Evolutionary conservation across 2,888 invertebrate genomes (phyloP).

Genomic region (Plagodis dolabraria): DNA sequence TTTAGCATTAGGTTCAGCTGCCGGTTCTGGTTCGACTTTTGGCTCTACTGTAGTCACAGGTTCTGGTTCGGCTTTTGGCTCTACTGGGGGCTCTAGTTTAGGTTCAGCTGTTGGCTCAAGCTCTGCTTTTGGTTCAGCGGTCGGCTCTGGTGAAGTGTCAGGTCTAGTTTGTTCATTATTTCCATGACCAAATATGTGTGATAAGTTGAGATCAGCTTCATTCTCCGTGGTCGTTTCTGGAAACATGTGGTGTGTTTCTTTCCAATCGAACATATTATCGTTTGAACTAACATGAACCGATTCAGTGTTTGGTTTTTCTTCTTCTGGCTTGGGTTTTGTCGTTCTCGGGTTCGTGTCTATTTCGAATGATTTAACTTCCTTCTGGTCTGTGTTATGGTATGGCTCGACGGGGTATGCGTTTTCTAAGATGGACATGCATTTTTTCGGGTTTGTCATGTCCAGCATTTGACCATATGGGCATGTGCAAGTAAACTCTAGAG

Average conservation of each 20-base stretch:
- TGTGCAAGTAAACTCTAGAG: conserved; percentile 87
- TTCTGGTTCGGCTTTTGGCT: conserved; percentile 40
- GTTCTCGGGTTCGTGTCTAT: conserved; percentile 52
- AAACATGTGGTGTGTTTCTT: conserved; percentile 53
- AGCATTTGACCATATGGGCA: conserved; percentile 84
- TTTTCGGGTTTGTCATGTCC: conserved; percentile 69
- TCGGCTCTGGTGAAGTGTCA: conserved; percentile 24
- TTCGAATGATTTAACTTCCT: conserved; percentile 48
- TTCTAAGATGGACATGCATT: conserved; percentile 67
- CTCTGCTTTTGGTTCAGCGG: conserved; percentile 40
- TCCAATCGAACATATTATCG: conserved; percentile 62
- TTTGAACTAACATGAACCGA: conserved; percentile 40
- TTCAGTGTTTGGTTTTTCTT: conserved; percentile 54
- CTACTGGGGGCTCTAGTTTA: conserved; percentile 38
- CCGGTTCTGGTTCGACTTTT: conserved; percentile 31
- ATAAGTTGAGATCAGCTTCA: conserved; percentile 59
- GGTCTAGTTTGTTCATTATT: conserved; percentile 43
- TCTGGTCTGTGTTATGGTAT: conserved; percentile 42
- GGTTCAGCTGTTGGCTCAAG: conserved; percentile 45
- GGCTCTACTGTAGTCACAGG: conserved; percentile 41
- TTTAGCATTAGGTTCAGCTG: conserved; percentile 32
- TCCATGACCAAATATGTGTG: conserved; percentile 62
- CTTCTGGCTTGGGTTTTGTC: conserved; percentile 50
- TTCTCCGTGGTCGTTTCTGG: conserved; percentile 61
- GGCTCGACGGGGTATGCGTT: conserved; percentile 40